Conservation (phyloP, 2,113 vertebrate genomes). For the Podocnemis expansa region DNA sequence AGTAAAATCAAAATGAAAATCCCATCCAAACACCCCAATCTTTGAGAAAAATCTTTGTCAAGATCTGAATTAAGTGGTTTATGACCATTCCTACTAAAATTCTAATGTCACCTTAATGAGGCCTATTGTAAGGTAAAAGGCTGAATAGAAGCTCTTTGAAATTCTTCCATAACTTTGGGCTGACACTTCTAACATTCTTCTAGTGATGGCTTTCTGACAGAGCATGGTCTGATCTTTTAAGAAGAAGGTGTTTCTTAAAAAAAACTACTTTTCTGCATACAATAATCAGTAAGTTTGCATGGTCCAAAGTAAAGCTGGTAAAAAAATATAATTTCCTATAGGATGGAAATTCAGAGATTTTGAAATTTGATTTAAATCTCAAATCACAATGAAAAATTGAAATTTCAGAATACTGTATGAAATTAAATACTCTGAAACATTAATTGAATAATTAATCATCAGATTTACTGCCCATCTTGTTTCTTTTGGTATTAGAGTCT, state of each 20-base stretch:
- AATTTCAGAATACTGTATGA: not conserved
- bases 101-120: not conserved
- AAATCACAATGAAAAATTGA: not conserved
- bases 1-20: not conserved
- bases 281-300: not conserved
- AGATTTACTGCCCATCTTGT: not conserved
- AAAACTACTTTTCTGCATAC: not conserved
- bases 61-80: not conserved
- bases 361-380: not conserved
- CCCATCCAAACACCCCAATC: not conserved
- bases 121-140: not conserved
- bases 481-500: not conserved
- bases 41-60: not conserved
- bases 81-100: not conserved
- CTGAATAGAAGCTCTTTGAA: not conserved
- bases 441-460: not conserved
- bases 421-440: not conserved
- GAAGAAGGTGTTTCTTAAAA: not conserved
- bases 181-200: not conserved
- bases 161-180: not conserved
- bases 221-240: not conserved
- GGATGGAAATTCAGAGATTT: not conserved
- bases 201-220: not conserved
- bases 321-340: not conserved
- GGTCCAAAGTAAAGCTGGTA: not conserved